A percentile compares a stretch with the other conserved stretches of the same genome.
Evolutionary conservation across 2,113 vertebrate genomes (phyloP).

Genomic region (Cinclus cinclus): DNA sequence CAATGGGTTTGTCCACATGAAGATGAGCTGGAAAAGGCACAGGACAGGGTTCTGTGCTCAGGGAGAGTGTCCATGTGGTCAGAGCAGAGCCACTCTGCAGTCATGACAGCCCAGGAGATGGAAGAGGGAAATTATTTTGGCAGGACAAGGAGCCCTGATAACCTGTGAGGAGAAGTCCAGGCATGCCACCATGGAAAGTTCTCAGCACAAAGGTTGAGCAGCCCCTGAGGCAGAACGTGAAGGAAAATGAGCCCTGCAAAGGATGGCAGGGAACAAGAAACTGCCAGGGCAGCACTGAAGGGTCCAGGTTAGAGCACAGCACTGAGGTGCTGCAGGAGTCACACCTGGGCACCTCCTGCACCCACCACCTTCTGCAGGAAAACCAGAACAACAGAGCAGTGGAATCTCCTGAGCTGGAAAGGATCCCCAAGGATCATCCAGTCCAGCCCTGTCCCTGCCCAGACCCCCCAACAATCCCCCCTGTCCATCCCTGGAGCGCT

Average conservation of each 20-base stretch:
- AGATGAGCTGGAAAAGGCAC: neutral
- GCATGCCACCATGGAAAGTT: neutral
- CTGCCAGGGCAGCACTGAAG: neutral
- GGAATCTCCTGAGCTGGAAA: neutral
- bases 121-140: neutral
- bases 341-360: neutral
- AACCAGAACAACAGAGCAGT: neutral
- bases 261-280: neutral
- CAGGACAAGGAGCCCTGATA: neutral
- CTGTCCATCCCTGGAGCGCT: neutral
- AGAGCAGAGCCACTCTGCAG: neutral
- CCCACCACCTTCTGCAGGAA: neutral
- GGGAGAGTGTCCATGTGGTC: neutral
- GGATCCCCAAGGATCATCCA: neutral
- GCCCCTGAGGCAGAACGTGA: neutral
- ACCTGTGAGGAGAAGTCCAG: neutral
- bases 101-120: neutral
- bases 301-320: neutral
- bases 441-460: accelerated
- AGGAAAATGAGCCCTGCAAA: neutral
- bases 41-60: neutral
- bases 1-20: neutral
- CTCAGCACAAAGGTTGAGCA: neutral
- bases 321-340: neutral
- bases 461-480: neutral